Evolutionary conservation across 2,888 invertebrate genomes (phyloP), one percentile per base, ranked within the genome.

Genomic region (Zaprionus lineosus): DNA sequence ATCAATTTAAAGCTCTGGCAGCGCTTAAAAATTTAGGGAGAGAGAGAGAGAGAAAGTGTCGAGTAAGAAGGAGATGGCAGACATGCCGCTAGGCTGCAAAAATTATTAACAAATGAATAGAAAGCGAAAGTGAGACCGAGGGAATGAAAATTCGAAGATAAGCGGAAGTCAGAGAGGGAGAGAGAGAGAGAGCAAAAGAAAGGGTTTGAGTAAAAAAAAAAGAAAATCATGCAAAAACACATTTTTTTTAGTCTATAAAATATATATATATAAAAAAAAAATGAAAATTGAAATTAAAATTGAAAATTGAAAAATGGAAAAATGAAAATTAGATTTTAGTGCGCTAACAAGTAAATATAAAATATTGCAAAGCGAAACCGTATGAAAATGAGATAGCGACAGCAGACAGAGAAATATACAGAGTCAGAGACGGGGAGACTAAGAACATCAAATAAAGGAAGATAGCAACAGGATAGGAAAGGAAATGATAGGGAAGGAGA

Each of bases 191-290:
- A 12, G 41, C n/a, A 16, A 31, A 26, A 44, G 31, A 33, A 34
- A 31, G n/a, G n/a, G n/a, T n/a, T n/a, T n/a, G n/a, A 15, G 12
- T n/a, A 33, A 14, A 11, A 18, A 47, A 43, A 16, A 29, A 14
- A 59, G 51, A 26, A 28, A 43, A 34, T 34, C 31, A 41, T 62
- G 58, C 52, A 46, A 48, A 55, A 26, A 37, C 50, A 59, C 47
- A 58, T 70, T 78, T 78, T 77, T 73, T 65, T 77, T 79, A 78
- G 67, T 74, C 61, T 74, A 64, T 65, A 69, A 37, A 44, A 36
- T 12, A 41, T 12, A 41, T 26, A 26, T 19, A 28, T 24, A 31
- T n/a, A 31, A 31, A 39, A 12, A 50, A 24, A 26, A 11, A 29
- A 39, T 15, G 29, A 47, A 40, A 48, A 8, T 14, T n/a, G 9